Evolutionary conservation across 2,113 vertebrate species (phyloP), one percentile per base, ranked within the genome.

Genomic region (Chloebia gouldiae): DNA sequence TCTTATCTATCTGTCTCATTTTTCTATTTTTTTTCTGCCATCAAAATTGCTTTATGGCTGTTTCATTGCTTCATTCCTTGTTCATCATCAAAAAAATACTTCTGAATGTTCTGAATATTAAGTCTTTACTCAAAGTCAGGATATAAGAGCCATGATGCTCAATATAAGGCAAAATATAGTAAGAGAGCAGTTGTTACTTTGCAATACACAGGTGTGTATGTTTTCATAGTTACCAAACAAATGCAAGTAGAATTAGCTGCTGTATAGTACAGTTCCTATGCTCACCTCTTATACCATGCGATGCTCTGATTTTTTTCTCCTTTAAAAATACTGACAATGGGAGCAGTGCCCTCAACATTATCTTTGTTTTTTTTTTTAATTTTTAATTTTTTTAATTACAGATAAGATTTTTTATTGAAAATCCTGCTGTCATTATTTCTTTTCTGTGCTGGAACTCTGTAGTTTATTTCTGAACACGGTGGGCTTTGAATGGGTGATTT

Each of bases 1-100:
- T 84, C 7, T 51, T 79, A 30, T 13, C 7, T 19, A 5, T 40
- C 16, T 80, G 3, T n/a, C 4, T 42, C 2, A 40, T 42, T 31
- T 66, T 28, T 40, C 2, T 7, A 2, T 13, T 6, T 19, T 33
- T 39, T 1, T 3, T 7, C 2, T 6, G 4, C 2, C 24, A 28
- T 6, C 3, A 7, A 28, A 71, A 56, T 39, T 83, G 4, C 13
- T 25, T 85, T 82, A 25, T 40, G 18, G 37, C 4, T n/a, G 7
- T 69, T 94, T 65, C n/a, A 15, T 77, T 80, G 14, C 44, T 80
- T 83, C 2, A 2, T 65, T 88, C 57, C 24, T 86, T 69, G 18
- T 35, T 86, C 21, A 24, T 61, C 14, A 47, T 33, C 8, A 72
- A n/a, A 70, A 64, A 56, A 39, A 13, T 5, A 4, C 14, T 68